Conservation (phyloP, 2,888 invertebrate genomes). For the Morpho helenor region DNA sequence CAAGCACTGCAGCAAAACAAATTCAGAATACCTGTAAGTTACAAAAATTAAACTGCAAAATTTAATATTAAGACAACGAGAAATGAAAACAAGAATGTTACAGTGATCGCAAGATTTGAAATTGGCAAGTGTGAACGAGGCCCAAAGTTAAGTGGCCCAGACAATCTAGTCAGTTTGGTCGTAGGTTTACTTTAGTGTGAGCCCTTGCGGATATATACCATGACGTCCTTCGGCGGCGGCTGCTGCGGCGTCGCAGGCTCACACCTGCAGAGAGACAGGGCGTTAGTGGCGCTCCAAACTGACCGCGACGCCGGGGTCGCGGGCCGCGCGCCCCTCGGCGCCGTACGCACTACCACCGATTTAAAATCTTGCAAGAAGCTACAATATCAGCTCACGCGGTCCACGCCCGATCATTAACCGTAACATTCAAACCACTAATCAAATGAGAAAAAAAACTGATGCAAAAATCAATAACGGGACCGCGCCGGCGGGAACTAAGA, state of each 20-base stretch:
- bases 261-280: slow-evolving; percentile 80
- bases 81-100: slow-evolving; percentile 65
- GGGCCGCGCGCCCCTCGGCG: slow-evolving; percentile 25
- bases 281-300: slow-evolving; percentile 76
- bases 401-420: slow-evolving; percentile 41
- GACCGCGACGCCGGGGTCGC: slow-evolving; percentile 42
- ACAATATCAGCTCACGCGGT: slow-evolving; percentile 40
- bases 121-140: slow-evolving; percentile 73
- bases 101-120: slow-evolving; percentile 77
- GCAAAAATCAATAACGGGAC: slow-evolving; percentile 59
- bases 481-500: slow-evolving; percentile 63
- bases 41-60: slow-evolving; percentile 72
- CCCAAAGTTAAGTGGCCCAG: slow-evolving; percentile 79
- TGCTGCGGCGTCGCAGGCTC: slow-evolving; percentile 77
- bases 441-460: slow-evolving; percentile 40
- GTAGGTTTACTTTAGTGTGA: slow-evolving; percentile 76
- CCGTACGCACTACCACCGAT: slow-evolving; percentile 60
- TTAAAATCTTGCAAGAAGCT: slow-evolving; percentile 69
- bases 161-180: slow-evolving; percentile 74
- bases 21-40: slow-evolving; percentile 77
- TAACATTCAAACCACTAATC: slow-evolving; percentile 45
- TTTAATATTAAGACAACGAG: slow-evolving; percentile 72
- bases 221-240: slow-evolving; percentile 72
- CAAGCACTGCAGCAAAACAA: slow-evolving; percentile 81
- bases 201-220: slow-evolving; percentile 76